Base-by-base conservation (phyloP, 2,888 invertebrate species). In the Eupithecia vulgata region DNA sequence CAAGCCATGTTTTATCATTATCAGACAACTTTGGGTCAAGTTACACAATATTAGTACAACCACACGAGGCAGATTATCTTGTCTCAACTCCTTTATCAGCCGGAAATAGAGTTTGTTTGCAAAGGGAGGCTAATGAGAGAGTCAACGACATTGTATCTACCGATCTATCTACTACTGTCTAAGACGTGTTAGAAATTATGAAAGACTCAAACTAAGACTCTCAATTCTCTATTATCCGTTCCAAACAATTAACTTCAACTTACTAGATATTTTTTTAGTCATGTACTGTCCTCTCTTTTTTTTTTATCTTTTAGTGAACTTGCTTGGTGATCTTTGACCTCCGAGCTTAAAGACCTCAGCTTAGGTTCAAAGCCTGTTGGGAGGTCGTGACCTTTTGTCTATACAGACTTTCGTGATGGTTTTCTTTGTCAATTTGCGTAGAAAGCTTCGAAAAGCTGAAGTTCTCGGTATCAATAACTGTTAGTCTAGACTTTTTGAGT, bases 101-200 rank as follows among this genome's bases (percentile, higher is more conserved):
- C 70, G 76, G 80, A 78, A 79, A 80, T 70, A 68, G 68, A 71
- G 76, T 77, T 79, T 81, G 79, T 81, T 78, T 78, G 75, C 79
- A 76, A 74, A 78, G 80, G 80, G 79, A 78, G 71, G 72, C 34
- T 76, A 78, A 80, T 79, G 78, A 81, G 72, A 61, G 79, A 72
- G 79, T 77, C 80, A 79, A 79, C 76, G 78, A 80, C 80, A 76
- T 65, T 65, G 17, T 61, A 61, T 61, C 61, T 15, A 34, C 30
- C 17, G 34, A 61, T 34, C 15, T 61, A 34, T 34, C 30, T 30
- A 13, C 30, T 61, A 30, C 34, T 61, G 30, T 34, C 15, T 15
- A 61, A 61, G 17, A 61, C 52, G 21, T 52, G 52, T 52, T 52
- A 0, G 3, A 52, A 5, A 21, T 21, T 21, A 52, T 48, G 1